Conservation (phyloP, 1,140 invertebrate genomes). For the Rhizoglyphus robini region DNA sequence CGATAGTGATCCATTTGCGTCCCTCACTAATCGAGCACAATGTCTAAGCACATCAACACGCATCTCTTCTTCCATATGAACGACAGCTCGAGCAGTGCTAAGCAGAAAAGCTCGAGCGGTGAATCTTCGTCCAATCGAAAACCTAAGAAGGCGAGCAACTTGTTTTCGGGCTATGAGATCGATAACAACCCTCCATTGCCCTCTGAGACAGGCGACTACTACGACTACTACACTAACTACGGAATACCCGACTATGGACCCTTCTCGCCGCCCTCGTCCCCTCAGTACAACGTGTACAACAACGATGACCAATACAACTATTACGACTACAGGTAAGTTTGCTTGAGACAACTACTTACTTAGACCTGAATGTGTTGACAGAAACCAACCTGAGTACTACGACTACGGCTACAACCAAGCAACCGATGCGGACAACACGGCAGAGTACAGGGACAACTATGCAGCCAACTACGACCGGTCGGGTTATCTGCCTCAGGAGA, state of each 20-base stretch:
- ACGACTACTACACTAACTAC: constrained; percentile 26
- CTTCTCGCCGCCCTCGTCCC: background rate
- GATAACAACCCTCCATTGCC: constrained; percentile 8
- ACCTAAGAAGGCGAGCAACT: background rate
- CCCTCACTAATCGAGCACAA: too few relatives aligned
- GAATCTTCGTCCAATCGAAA: background rate
- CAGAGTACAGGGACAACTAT: background rate
- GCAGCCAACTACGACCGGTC: background rate
- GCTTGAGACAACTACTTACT: background rate
- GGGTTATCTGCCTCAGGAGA: background rate
- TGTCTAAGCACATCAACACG: constrained; percentile 18
- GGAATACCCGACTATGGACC: constrained; percentile 27
- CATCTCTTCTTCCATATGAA: constrained; percentile 19
- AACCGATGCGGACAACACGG: background rate
- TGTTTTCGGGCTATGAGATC: background rate
- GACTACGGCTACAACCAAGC: background rate
- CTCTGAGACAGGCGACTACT: constrained; percentile 20
- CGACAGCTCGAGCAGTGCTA: constrained; percentile 14
- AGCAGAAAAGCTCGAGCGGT: background rate
- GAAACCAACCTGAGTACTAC: constrained; percentile 1
- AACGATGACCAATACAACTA: constrained; percentile 14
- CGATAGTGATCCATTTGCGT: too few relatives aligned
- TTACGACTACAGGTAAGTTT: background rate
- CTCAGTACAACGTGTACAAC: background rate
- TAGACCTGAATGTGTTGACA: background rate